Conservation (phyloP, 1,140 invertebrate species). For the Medauroidea extradentata region DNA sequence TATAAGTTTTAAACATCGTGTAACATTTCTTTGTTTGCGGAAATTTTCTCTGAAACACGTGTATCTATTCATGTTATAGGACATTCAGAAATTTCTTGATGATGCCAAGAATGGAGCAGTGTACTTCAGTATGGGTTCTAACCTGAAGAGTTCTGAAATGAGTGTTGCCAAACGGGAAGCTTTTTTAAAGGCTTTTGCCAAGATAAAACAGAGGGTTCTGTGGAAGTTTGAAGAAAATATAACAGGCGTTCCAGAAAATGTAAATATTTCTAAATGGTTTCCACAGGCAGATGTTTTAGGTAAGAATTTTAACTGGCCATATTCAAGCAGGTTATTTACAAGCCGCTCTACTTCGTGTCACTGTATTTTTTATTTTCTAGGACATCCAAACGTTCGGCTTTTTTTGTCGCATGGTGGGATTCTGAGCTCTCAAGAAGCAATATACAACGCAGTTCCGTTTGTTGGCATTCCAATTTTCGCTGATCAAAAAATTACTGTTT, state of each 20-base stretch:
- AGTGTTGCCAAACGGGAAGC: constrained; percentile 33
- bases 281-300: constrained; percentile 41
- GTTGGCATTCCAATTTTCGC: constrained; percentile 8
- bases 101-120: constrained; percentile 50
- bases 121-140: constrained; percentile 57
- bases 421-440: constrained; percentile 7
- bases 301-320: constrained; percentile 16
- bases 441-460: constrained; percentile 8
- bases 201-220: constrained; percentile 44
- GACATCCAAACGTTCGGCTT: constrained; percentile 13
- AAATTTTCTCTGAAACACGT: no score
- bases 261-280: constrained; percentile 39
- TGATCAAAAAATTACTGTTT: constrained; percentile 32
- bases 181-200: constrained; percentile 44
- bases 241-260: constrained; percentile 26
- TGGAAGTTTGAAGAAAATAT: constrained; percentile 62
- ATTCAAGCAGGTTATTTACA: no score
- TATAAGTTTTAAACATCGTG: no score
- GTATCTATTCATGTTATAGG: constrained; percentile 20
- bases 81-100: constrained; percentile 50
- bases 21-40: no score
- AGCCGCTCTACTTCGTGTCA: no score
- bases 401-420: constrained; percentile 2
- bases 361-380: constrained; percentile 6
- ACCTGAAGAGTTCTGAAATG: constrained; percentile 40